Evolutionary conservation across 2,797 vertebrate genomes (phyloP), one percentile per base, ranked within the genome.

Genomic region (Micropoecilia bifurca): DNA sequence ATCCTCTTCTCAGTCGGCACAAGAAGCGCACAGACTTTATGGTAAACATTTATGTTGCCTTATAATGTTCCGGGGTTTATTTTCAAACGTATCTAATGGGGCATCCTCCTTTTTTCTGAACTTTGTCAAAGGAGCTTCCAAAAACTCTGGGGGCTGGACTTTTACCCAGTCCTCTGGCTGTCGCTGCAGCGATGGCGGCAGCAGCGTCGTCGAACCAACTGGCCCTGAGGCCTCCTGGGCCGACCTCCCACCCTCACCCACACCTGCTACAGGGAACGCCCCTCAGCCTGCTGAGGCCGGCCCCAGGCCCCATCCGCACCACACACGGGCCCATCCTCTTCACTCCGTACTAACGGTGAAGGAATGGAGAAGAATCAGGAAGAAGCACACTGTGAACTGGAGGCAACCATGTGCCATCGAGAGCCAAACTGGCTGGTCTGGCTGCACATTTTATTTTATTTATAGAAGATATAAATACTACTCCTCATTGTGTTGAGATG

Each of bases 311-410:
- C 86, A 97, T 97, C 77, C 96, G 96, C 92, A 97, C 97, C 73
- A 92, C 96, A 33, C 96, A 97, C 2, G 96, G 97, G 89, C 96
- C 97, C 75, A 96, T 97, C 85, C 96, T 97, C 77, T 97, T 97
- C 92, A 95, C 97, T 57, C 97, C 97, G 33, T 97, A 97, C 94
- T 97, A 94, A 97, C 78, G 86, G 30, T 73, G 78, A 88, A 80
- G 59, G 81, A 73, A 78, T 1, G 59, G 79, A 80, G 75, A 87
- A 22, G 81, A 89, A 89, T 91, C 90, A 86, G 92, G 88, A 92
- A 90, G 90, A 93, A 94, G 93, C 92, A 94, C 94, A 95, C 94
- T 94, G 93, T 94, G 93, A 94, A 89, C 79, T 66, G 79, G 87
- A 87, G 87, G 88, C 79, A 82, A 77, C 84, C 53, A 66, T 14